These are phyloP conservation scores for Polypterus senegalus DNA, from an alignment of 2,113 vertebrate genomes.

Conservation along the genomic window DNA sequence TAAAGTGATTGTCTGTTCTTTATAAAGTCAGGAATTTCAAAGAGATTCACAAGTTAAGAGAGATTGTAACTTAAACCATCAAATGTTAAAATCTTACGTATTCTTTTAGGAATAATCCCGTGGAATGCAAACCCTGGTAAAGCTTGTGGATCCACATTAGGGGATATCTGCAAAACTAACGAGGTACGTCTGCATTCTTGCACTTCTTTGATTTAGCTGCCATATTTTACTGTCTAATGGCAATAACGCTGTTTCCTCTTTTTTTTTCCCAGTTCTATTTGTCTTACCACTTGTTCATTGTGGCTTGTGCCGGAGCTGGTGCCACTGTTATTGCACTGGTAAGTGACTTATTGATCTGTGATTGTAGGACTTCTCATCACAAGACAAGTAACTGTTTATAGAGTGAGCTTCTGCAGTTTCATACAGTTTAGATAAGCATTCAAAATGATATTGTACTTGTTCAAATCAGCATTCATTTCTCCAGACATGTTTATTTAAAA, in stretches of 20 bases:
- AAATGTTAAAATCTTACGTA: constrained; percentile 7
- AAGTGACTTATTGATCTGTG: constrained; percentile 38
- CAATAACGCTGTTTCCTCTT: background rate
- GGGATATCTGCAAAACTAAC: constrained; percentile 76
- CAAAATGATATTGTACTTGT: no score
- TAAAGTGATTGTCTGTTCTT: no score
- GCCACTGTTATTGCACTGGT: constrained; percentile 95
- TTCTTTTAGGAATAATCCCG: constrained; percentile 78
- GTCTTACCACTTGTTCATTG: constrained; percentile 95
- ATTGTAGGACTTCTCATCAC: background rate
- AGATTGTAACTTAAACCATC: no score
- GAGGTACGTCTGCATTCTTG: constrained; percentile 58
- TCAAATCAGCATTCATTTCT: no score
- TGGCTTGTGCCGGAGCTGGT: constrained; percentile 91
- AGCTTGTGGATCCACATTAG: constrained; percentile 72
- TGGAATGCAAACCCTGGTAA: constrained; percentile 88
- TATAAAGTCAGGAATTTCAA: no score
- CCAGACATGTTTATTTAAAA: no score
- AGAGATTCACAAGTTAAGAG: no score
- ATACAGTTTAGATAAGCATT: no score
- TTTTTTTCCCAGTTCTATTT: constrained; percentile 78
- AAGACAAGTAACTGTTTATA: no score
- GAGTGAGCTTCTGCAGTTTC: no score
- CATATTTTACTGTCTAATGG: background rate
- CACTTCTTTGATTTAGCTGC: background rate